Base-by-base conservation (phyloP, 92 coral and sea anemone genomes). In the Parazoanthus atlanticus region DNA sequence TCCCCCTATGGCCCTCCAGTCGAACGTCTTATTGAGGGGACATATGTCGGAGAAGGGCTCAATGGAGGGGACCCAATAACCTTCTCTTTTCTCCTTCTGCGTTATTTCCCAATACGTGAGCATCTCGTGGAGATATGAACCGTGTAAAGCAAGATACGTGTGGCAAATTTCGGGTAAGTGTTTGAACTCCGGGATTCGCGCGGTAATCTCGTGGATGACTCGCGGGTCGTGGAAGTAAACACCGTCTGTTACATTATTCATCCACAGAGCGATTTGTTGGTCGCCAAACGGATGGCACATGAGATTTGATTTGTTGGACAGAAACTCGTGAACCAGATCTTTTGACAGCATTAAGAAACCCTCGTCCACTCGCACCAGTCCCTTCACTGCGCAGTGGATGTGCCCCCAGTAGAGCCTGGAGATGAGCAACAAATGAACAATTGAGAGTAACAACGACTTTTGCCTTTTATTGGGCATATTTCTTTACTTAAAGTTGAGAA, bases 261-360 rank as follows among this genome's bases (percentile, higher is more conserved):
- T 92, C 99, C 99, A 97, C 85, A 97, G 74, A 21, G 99, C 97
- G 32, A 97, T 79, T 36, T 96, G 91, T 81, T 97, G 99, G 79
- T 97, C 99, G 3, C 99, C 99, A 76, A 86, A 97, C 5, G 99
- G 98, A 80, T 97, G 99, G 65, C 99, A 97, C 80, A 97, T 91
- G 73, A 97, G 91, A 8, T 89, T 76, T 71, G 83, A 79, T 73
- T 89, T 93, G 46, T 89, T 92, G 28, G 91, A 52, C 61, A 94
- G 86, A 69, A 97, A 97, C 73, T 94, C 97, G 74, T 86, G 89
- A 2, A 93, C 93, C 58, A 97, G 88, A 56, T 93, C 96, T n/a
- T 81, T 88, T 49, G 96, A 93, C 40, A 97, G 88, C 69, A 97
- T 81, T 36, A 97, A 86, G 79, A 97, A 97, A 8, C 98, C 99